A percentile compares a stretch with the other conserved stretches of the same genome.
Evolutionary conservation across 2,797 vertebrate species (phyloP).

Genomic region (Anomalospiza imberbis): DNA sequence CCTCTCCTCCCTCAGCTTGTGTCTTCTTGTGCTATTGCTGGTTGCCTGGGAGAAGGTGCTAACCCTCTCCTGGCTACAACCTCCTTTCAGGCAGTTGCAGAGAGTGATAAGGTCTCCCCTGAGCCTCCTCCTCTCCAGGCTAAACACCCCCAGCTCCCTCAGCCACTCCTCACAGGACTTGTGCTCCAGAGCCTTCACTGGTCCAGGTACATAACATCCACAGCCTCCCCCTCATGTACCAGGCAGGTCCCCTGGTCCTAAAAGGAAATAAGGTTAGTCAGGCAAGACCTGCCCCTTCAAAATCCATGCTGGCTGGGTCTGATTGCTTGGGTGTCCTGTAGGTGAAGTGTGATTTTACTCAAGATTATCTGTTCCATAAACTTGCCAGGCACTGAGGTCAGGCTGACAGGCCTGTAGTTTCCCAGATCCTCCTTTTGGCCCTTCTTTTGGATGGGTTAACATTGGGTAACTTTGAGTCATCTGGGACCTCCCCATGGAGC

Average conservation of each 20-base stretch:
- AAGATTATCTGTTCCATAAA: background rate
- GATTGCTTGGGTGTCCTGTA: background rate
- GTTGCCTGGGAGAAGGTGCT: background rate
- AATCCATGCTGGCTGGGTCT: background rate
- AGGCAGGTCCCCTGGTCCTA: background rate
- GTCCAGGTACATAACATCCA: background rate
- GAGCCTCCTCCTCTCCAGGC: background rate
- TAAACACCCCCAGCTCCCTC: background rate
- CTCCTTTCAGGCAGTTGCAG: accelerated
- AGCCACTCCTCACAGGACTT: background rate
- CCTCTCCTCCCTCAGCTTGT: background rate
- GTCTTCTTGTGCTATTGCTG: background rate
- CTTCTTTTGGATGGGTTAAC: background rate
- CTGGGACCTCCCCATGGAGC: background rate
- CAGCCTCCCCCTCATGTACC: background rate
- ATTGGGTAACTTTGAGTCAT: background rate
- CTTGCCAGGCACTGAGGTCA: background rate
- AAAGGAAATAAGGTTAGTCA: background rate
- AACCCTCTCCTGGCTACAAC: background rate
- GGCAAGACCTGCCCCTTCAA: background rate
- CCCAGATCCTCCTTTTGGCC: background rate
- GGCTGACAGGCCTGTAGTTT: background rate
- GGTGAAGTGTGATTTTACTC: background rate
- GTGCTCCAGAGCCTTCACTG: background rate
- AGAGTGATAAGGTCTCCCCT: background rate